Evolutionary conservation across 2,113 vertebrate species (phyloP).

Genomic region (Indicator indicator): DNA sequence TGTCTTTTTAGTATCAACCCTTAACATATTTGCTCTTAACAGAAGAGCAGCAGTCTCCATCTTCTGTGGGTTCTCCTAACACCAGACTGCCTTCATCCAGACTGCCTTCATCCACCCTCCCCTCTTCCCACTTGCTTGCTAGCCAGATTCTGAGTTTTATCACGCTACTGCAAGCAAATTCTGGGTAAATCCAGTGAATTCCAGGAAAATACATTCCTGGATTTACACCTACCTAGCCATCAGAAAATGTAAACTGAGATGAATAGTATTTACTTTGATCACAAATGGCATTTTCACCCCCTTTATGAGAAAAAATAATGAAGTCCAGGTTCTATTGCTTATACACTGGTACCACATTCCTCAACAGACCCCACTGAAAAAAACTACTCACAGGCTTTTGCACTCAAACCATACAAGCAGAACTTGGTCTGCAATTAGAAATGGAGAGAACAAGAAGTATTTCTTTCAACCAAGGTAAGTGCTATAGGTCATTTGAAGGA

Average conservation of each 20-base stretch:
- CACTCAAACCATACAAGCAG: background rate
- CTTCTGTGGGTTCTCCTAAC: background rate
- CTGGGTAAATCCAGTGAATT: background rate
- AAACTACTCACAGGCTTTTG: background rate
- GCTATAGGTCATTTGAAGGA: background rate
- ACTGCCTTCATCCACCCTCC: background rate
- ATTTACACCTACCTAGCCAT: conserved; percentile 16
- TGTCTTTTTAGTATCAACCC: background rate
- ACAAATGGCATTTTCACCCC: background rate
- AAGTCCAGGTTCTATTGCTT: background rate
- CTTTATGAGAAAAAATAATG: background rate
- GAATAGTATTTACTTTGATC: background rate
- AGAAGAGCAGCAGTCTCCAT: background rate
- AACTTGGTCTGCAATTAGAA: background rate
- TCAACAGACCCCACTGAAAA: background rate
- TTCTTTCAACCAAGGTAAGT: conserved; percentile 1
- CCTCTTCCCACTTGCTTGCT: background rate
- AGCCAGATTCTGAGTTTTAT: background rate
- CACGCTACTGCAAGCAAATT: background rate
- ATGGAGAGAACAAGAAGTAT: background rate
- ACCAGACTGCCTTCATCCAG: background rate
- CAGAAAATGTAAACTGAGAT: conserved; percentile 10
- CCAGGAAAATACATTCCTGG: conserved; percentile 6
- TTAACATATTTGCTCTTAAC: background rate
- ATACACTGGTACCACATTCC: background rate